Percentiles rank a stretch among this genome's conserved stretches.
Conservation (phyloP, 2,888 invertebrate species). For the Pimpla rufipes region DNA sequence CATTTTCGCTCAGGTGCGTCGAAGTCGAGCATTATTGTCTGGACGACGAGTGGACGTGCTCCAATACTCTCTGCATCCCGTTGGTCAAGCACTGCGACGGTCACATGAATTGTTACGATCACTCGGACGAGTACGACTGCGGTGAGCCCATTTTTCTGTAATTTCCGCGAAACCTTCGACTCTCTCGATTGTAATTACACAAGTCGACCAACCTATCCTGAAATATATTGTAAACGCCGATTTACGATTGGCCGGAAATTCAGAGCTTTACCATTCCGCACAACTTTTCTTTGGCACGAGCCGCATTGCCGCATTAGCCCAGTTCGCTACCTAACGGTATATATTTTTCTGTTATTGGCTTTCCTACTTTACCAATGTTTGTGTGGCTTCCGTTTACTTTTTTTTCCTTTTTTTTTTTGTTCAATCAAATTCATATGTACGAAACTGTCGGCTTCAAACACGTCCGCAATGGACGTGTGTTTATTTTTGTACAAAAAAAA, state of each 20-base stretch:
- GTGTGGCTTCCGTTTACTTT: constrained; percentile 77
- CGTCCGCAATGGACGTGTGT: not conserved
- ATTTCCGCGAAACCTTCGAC: not conserved
- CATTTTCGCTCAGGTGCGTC: constrained; percentile 85
- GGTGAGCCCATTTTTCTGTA: constrained; percentile 85
- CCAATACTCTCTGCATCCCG: constrained; percentile 90
- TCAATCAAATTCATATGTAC: constrained; percentile 1
- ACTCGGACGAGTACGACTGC: constrained; percentile 91
- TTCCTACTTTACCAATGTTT: constrained; percentile 72
- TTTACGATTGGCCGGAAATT: constrained; percentile 9
- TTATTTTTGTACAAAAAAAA: not conserved
- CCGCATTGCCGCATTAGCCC: constrained; percentile 71
- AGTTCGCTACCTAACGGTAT: constrained; percentile 45
- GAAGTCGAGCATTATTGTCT: constrained; percentile 88
- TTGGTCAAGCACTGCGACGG: constrained; percentile 90
- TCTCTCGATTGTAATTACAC: not conserved
- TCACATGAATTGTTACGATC: constrained; percentile 90
- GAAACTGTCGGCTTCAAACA: not conserved
- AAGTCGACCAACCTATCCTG: not conserved
- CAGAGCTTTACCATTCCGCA: not conserved
- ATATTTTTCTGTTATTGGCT: constrained; percentile 73
- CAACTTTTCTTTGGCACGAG: constrained; percentile 57
- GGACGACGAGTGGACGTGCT: constrained; percentile 90
- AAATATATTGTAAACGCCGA: not conserved
- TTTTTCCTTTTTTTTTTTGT: constrained; percentile 52